phyloP scores from a whole-genome alignment of 2,888 invertebrate species.

The Vanessa cardui region DNA sequence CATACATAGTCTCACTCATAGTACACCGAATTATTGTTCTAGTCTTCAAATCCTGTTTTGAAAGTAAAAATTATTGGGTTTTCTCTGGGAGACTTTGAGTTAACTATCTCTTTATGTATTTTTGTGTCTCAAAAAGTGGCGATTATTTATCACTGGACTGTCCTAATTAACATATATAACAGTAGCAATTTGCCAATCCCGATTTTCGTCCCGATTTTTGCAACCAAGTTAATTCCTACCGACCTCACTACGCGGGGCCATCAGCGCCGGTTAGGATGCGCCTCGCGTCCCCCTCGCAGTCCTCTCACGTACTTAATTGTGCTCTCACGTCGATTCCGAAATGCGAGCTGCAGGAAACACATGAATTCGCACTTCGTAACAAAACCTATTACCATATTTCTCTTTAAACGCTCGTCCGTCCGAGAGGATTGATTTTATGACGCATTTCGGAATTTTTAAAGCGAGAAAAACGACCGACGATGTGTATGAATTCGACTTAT shows the following conservation, averaged over 20 bases:
- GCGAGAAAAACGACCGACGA: neutral
- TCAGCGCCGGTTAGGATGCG: constrained; percentile 47
- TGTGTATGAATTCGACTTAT: neutral
- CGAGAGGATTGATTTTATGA: constrained; percentile 11
- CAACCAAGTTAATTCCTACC: neutral
- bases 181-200: neutral
- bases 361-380: constrained; percentile 50
- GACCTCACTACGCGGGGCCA: constrained; percentile 23
- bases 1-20: too few relatives aligned
- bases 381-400: constrained; percentile 29
- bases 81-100: too few relatives aligned
- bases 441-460: constrained; percentile 3
- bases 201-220: constrained; percentile 1
- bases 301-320: constrained; percentile 69
- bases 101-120: too few relatives aligned
- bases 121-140: too few relatives aligned
- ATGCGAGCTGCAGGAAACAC: constrained; percentile 32
- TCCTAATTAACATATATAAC: too few relatives aligned
- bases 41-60: too few relatives aligned
- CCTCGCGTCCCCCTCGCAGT: constrained; percentile 43
- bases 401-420: constrained; percentile 9
- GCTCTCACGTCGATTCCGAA: constrained; percentile 34
- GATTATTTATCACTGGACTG: too few relatives aligned
- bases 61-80: too few relatives aligned
- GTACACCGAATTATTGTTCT: too few relatives aligned